These are phyloP conservation scores for Falcaria lacertinaria DNA, from an alignment of 2,888 invertebrate species.

Conservation along the genomic window DNA sequence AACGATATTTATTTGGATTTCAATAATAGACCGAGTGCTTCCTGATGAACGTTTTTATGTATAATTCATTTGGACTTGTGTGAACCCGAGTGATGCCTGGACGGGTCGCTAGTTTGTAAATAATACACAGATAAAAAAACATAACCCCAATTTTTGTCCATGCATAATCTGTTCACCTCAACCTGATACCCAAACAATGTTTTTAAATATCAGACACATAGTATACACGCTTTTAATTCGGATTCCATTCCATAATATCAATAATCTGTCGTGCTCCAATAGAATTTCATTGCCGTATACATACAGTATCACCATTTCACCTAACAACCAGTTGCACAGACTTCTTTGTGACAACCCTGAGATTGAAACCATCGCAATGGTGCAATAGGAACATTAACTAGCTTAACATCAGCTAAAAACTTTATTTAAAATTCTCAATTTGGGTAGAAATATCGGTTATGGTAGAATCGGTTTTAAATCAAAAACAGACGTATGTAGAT, in stretches of 20 bases:
- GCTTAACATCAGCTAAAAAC: neutral
- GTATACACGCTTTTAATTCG: neutral
- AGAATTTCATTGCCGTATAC: neutral
- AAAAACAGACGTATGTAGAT: no score
- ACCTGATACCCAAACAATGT: no score
- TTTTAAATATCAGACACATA: no score
- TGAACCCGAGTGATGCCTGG: no score
- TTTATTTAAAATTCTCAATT: neutral
- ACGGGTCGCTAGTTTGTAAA: no score
- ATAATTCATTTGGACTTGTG: no score
- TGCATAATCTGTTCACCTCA: no score
- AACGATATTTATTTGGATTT: no score
- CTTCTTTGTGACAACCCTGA: slow-evolving; percentile 1
- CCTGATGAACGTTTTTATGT: no score
- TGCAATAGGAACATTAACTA: neutral
- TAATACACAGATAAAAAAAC: no score
- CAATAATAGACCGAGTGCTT: no score
- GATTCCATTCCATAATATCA: neutral
- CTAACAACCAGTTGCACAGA: neutral
- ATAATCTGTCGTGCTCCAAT: neutral
- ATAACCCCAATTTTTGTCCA: no score
- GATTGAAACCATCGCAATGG: neutral
- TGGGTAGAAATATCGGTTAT: neutral
- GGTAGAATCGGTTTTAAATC: neutral
- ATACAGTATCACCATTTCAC: neutral